These are phyloP conservation scores for Arbacia lixula DNA, from an alignment of 53 echinoderm and acorn worm species.

Conservation along the genomic window DNA sequence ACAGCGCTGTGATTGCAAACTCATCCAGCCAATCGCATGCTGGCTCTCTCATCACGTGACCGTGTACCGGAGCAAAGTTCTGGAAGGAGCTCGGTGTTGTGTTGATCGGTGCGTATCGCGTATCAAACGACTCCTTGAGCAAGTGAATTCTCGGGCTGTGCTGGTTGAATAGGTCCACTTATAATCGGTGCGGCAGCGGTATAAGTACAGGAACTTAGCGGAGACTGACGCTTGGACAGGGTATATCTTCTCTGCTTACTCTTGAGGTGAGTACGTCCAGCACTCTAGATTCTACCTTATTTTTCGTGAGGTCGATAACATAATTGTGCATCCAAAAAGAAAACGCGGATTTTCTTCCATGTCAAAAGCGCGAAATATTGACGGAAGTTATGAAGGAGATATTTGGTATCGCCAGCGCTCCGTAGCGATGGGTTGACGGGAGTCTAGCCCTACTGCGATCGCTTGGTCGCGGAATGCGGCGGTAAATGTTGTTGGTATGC, in stretches of 20 bases:
- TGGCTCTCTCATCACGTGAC: conserved; percentile 37
- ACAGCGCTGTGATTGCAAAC: conserved; percentile 48
- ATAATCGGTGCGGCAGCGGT: not conserved
- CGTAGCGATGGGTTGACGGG: not conserved
- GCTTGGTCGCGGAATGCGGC: conserved; percentile 2
- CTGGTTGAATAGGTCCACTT: no score
- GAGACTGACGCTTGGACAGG: not conserved
- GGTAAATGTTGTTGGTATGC: conserved; percentile 43
- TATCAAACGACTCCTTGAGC: no score
- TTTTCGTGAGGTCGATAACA: not conserved
- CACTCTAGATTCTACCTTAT: not conserved
- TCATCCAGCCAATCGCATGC: conserved; percentile 15
- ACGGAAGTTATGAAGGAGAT: not conserved
- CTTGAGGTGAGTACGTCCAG: not conserved
- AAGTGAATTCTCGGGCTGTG: no score
- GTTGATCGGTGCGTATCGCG: conserved; percentile 16
- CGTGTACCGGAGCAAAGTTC: conserved; percentile 42
- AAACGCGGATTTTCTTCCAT: no score
- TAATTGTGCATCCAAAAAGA: no score
- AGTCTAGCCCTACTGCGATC: no score
- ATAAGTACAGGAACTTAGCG: conserved; percentile 29
- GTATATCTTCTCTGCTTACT: conserved; percentile 38
- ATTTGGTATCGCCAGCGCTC: not conserved
- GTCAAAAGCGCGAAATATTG: not conserved
- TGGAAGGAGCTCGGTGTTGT: not conserved